Conservation (phyloP, 2,113 vertebrate genomes). For the Varanus salvator region DNA sequence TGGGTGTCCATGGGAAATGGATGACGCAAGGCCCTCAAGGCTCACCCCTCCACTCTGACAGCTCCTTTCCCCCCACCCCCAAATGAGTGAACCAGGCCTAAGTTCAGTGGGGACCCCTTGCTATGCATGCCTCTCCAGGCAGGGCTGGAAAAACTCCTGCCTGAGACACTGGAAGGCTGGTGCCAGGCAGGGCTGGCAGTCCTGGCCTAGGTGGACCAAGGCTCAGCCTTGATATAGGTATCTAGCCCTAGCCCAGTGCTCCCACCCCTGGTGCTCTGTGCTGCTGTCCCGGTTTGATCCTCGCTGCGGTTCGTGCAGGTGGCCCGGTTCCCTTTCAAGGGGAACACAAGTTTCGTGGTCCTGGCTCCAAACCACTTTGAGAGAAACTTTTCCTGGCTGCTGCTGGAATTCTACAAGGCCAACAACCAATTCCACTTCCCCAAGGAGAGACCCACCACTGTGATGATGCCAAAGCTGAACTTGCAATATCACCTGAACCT, state of each 20-base stretch:
- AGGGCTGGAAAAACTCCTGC: too few species aligned
- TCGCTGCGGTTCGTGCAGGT: constrained; percentile 78
- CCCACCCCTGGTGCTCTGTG: too few species aligned
- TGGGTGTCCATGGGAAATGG: too few species aligned
- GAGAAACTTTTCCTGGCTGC: constrained; percentile 79
- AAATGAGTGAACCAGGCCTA: background rate
- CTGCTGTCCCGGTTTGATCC: background rate
- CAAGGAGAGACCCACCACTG: constrained; percentile 80
- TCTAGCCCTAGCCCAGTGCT: too few species aligned
- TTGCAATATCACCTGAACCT: constrained; percentile 87
- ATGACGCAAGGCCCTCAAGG: too few species aligned
- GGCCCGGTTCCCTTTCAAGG: constrained; percentile 89
- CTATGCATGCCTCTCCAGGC: background rate
- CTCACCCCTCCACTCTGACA: background rate
- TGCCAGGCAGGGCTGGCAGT: too few species aligned
- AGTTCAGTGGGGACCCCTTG: background rate
- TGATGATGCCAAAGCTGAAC: constrained; percentile 91
- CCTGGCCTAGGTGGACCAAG: too few species aligned
- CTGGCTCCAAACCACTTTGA: constrained; percentile 82
- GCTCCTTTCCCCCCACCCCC: too few species aligned
- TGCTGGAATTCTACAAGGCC: constrained; percentile 80
- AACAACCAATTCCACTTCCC: constrained; percentile 81
- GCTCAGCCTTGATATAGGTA: too few species aligned
- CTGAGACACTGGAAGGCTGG: too few species aligned
- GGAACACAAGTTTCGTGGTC: constrained; percentile 87